phyloP scores from a whole-genome alignment of 1,140 invertebrate genomes.

The Anastatus disparis region DNA sequence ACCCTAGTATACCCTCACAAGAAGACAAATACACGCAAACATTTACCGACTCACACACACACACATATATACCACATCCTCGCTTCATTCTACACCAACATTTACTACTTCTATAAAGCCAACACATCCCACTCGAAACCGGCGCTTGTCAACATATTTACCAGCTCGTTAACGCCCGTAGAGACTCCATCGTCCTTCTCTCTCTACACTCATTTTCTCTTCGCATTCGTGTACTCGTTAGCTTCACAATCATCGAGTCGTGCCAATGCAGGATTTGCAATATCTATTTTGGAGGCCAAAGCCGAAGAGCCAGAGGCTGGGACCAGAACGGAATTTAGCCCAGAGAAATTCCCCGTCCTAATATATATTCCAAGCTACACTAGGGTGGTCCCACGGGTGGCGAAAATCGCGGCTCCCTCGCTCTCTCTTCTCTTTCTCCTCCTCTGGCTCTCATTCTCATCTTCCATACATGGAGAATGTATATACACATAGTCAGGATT shows the following conservation, averaged over 20 bases:
- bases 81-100: conserved; percentile 22
- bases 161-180: conserved; percentile 66
- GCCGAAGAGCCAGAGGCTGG: too few species aligned
- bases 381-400: conserved; percentile 42
- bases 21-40: too few species aligned
- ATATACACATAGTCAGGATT: neutral
- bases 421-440: neutral
- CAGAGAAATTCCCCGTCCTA: conserved; percentile 43
- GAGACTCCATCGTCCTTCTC: conserved; percentile 48
- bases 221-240: conserved; percentile 46
- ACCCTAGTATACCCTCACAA: too few species aligned
- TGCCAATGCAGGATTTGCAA: conserved; percentile 40
- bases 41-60: conserved; percentile 38
- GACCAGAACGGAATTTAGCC: conserved; percentile 26
- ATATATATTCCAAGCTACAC: conserved; percentile 40
- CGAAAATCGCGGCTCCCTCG: conserved; percentile 33
- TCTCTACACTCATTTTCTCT: conserved; percentile 42
- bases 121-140: conserved; percentile 49
- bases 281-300: conserved; percentile 42
- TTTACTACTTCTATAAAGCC: conserved; percentile 44
- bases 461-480: too few species aligned
- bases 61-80: too few species aligned
- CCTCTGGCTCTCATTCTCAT: neutral
- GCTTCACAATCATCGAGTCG: conserved; percentile 31
- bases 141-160: conserved; percentile 67